Base-by-base conservation (phyloP, 2,113 vertebrate genomes). In the Butastur rufipennis region DNA sequence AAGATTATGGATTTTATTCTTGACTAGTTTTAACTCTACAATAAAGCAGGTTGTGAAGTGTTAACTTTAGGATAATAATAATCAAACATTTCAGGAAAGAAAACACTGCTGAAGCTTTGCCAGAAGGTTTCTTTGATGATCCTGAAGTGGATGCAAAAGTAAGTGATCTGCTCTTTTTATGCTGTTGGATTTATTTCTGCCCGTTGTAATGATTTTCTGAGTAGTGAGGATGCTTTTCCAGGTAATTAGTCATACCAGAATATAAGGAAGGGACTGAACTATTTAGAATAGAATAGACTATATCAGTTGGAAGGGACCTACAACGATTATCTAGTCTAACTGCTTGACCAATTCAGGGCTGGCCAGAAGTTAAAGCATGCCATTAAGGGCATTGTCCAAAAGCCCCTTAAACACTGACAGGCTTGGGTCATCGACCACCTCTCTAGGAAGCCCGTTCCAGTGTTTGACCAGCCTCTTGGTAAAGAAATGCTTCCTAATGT, bases 41-140 rank as follows among this genome's bases (percentile, higher is more conserved):
- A 0, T 86, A 79, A 84, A 93, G 55, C 23, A 72, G 17, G 26
- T 5, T 81, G 66, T 81, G 14, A 77, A 80, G 12, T 27, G 26
- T 79, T 84, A 81, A 77, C 63, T 42, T 42, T 26, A 31, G 36
- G 32, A 58, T 91, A 66, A 97, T 32, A 52, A 8, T 81, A 38
- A 55, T 61, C 20, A 86, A 95, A 95, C 27, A 27, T 97, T 96
- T 94, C 73, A 98, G 98, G 94, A 99, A 98, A 90, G 99, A 99
- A 27, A 99, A 99, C 92, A 99, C 98, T 7, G 98, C 99, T 11
- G 99, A 99, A 93, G 98, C 99, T 8, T 97, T 99, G 32, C 99
- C 99, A 0, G 99, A 99, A 97, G 99, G 99, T 19, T 99, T 99
- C 96, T 99, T 99, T 92, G 99, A 99, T 89, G 99, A 99, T 89